Evolutionary conservation across 2,113 vertebrate genomes (phyloP), one percentile per base, ranked within the genome.

Genomic region (Ploceus nigricollis): DNA sequence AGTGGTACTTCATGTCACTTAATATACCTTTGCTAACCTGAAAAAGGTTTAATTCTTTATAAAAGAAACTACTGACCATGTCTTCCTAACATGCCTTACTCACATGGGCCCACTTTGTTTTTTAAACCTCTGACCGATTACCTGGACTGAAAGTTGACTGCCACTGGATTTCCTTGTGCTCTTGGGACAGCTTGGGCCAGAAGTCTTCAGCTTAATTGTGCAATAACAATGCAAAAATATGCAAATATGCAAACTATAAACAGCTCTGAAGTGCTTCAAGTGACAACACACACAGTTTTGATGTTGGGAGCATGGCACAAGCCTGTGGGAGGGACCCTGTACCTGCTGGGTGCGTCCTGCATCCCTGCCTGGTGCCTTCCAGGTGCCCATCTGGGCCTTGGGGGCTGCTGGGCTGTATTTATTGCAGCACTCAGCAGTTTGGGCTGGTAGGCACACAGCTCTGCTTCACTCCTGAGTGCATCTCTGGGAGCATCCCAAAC

Each of bases 131-230:
- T 88, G 53, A 51, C 37, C 6, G 8, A 8, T 77, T 66, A 50
- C 16, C 16, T 42, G 40, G 40, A 42, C 40, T 71, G 64, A 39
- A 89, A 58, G 28, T 23, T 66, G 40, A n/a, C 58, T 45, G 15
- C 31, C 0, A 0, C 50, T 65, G 54, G 27, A 54, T 80, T 66
- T 78, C 64, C 60, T 37, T 44, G 33, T 78, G 65, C 35, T 81
- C 75, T 68, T 42, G 64, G 72, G 72, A 56, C 54, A 73, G 60
- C 42, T 82, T 48, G 33, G 33, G 15, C 72, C 82, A 83, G 37
- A 91, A 65, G 48, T 58, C 54, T 83, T 93, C 76, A 89, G 47
- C 57, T 73, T 47, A 63, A 64, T 19, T 94, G 76, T 60, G 68
- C 15, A 9, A 42, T 63, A 89, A n/a, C 39, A 60, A 10, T 82